Evolutionary conservation across 2,888 invertebrate genomes (phyloP).

Genomic region (Romanomermis culicivorax): DNA sequence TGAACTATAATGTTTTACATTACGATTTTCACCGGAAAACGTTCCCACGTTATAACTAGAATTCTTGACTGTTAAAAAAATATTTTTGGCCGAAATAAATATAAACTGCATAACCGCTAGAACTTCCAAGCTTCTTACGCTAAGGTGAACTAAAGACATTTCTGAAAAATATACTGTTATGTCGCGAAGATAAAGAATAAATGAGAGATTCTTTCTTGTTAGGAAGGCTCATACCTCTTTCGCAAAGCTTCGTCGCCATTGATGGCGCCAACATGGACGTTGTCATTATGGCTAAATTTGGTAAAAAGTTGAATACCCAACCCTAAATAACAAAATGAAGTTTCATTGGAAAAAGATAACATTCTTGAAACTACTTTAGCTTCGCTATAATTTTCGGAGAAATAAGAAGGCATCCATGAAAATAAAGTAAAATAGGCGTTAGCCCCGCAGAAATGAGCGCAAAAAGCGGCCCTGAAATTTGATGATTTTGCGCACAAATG

Average conservation of each 20-base stretch:
- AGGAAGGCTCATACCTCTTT: conserved; percentile 33
- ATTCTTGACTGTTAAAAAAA: too few species aligned
- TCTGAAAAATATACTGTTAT: too few species aligned
- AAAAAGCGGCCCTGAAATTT: conserved; percentile 44
- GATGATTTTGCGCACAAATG: too few species aligned
- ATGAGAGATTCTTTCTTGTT: too few species aligned
- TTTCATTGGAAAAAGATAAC: neutral
- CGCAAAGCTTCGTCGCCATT: conserved; percentile 40
- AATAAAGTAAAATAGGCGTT: conserved; percentile 49
- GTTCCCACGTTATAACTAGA: too few species aligned
- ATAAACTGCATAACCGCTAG: too few species aligned
- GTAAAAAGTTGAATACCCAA: conserved; percentile 50
- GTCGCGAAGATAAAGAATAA: too few species aligned
- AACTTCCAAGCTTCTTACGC: too few species aligned
- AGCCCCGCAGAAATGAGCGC: conserved; percentile 49
- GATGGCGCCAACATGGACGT: conserved; percentile 43
- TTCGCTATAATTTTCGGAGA: conserved; percentile 46
- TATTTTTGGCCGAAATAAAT: too few species aligned
- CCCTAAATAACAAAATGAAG: conserved; percentile 30
- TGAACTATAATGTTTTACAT: too few species aligned
- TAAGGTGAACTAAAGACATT: too few species aligned
- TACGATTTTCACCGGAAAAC: too few species aligned
- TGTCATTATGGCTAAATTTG: conserved; percentile 44
- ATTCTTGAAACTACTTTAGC: conserved; percentile 32
- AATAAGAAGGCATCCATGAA: conserved; percentile 52